Evolutionary conservation across 1,140 invertebrate species (phyloP), one percentile per base, ranked within the genome.

Genomic region (Centruroides vittatus): DNA sequence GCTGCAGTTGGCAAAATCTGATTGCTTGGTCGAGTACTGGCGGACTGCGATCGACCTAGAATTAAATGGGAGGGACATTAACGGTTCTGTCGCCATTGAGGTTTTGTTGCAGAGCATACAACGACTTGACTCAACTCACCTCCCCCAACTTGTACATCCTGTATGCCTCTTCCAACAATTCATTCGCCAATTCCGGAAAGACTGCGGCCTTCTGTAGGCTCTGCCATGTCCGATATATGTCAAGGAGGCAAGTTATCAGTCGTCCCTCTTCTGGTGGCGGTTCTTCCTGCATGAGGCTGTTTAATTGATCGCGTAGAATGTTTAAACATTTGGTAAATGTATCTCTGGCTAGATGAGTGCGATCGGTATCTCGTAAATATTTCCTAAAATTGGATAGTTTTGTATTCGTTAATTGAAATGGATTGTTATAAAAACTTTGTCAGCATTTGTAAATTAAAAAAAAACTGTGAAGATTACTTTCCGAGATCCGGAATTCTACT

Each of bases 401-500:
- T 23, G 3, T 53, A 53, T 34, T n/a, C 49, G 34, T 51, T 34
- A 51, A 51, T 51, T 2, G 2, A 34, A 51, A 51, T 51, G 34
- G 12, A 51, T 51, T 2, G 23, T 23, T 23, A 23, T 23, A 23
- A 23, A 23, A 23, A 23, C 23, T 23, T 23, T 2, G 23, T 23
- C 2, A 2, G 23, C 23, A 23, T 23, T 23, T 23, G 23, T 23
- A 23, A 23, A 23, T 23, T 23, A 23, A n/a, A 51, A 34, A 53
- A 8, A 67, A 73, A 72, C 81, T 23, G 23, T 23, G 23, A 23
- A 23, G 88, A 82, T 72, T 74, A 62, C 70, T 89, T 92, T 65
- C 86, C 88, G 1, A 79, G 74, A 63, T 93, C 91, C 3, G 91
- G 91, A 55, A 79, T 82, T 71, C 84, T 84, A 61, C 82, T 80